Conservation (phyloP, 2,797 vertebrate species). For the Pangasius macronema region DNA sequence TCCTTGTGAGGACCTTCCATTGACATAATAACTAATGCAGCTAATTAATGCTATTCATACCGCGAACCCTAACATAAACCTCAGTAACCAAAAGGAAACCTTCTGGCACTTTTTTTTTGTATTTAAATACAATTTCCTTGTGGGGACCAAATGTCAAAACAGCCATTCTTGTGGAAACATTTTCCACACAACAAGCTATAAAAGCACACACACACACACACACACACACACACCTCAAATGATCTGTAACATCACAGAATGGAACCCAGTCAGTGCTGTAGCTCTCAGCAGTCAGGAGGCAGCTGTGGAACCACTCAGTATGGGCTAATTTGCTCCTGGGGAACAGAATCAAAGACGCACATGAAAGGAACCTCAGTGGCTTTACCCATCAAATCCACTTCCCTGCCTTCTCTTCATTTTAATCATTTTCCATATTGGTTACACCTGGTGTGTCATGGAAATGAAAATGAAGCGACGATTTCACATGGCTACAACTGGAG, state of each 20-base stretch:
- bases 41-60: too few relatives aligned
- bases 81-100: too few relatives aligned
- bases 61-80: too few relatives aligned
- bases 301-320: background rate
- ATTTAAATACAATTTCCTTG: too few relatives aligned
- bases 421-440: background rate
- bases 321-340: background rate
- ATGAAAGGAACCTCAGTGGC: background rate
- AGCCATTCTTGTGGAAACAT: too few relatives aligned
- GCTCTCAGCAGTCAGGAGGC: conserved; percentile 1
- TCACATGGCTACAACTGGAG: background rate
- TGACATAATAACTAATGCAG: too few relatives aligned
- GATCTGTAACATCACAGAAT: background rate
- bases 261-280: background rate
- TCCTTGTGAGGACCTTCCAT: too few relatives aligned
- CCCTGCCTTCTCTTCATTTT: background rate
- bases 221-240: background rate
- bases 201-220: background rate
- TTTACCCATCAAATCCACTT: background rate
- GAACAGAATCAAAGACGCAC: background rate
- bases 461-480: background rate
- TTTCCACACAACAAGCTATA: too few relatives aligned
- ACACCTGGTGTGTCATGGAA: background rate
- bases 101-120: too few relatives aligned
- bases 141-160: too few relatives aligned